Base-by-base conservation (phyloP, 2,888 invertebrate genomes). In the Nematopogon swammerdamellus region DNA sequence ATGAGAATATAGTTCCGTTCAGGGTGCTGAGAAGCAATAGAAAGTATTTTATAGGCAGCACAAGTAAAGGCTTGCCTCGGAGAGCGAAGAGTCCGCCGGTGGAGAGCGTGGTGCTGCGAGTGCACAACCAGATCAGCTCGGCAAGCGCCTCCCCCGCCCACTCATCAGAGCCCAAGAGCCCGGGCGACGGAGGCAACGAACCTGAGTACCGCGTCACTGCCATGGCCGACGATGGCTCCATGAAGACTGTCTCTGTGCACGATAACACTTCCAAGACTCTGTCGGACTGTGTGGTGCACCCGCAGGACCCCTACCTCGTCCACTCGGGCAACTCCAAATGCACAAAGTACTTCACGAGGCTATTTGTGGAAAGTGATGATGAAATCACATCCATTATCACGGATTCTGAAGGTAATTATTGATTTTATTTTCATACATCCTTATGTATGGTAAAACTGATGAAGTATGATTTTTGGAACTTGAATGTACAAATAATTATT, bases 321-420 rank as follows among this genome's bases (percentile, higher is more conserved):
- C 80, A 80, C 55, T 80, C 80, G 0, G 79, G 62, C 52, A 81
- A 81, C 54, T 81, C 80, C 1, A 84, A 84, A 55, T 85, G 86
- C 58, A 85, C 85, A 50, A 84, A 85, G 58, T 85, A 84, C 64
- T 85, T 87, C 56, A 84, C 84, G 46, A 74, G 87, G 51, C 84
- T 84, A 55, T 88, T 85, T 57, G 84, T 88, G 46, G 87, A 87
- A 60, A 82, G 86, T 42, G 88, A 88, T 54, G 87, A 87, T 56
- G 87, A 88, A 61, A 84, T 87, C 56, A 84, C 86, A 18, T 87
- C 87, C 0, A 86, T 87, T 47, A 83, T 85, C 44, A 88, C 88
- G 2, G 88, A 88, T 62, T 85, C 87, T 30, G 88, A 88, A 75
- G 88, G 87, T 85, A n/a, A n/a, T n/a, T n/a, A n/a, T n/a, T n/a